Conservation (phyloP, 2,113 vertebrate species). For the Nothobranchius furzeri region DNA sequence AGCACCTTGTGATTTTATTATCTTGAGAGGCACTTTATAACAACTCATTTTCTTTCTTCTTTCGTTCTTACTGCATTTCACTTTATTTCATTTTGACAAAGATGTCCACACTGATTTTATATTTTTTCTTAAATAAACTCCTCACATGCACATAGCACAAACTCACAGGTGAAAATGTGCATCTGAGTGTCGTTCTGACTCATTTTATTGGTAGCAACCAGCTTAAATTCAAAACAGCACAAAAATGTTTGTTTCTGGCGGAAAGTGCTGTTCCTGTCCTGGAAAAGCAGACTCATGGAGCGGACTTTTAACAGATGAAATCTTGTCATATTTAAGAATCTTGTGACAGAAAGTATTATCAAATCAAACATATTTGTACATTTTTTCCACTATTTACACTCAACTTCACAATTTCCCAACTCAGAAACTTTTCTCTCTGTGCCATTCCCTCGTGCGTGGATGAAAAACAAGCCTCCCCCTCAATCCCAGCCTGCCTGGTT, state of each 20-base stretch:
- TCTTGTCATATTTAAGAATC: not conserved
- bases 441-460: not conserved
- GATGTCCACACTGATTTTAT: too few species aligned
- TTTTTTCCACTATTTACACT: not conserved
- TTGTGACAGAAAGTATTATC: not conserved
- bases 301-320: too few species aligned
- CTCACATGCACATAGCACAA: too few species aligned
- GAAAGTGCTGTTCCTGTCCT: too few species aligned
- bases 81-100: slow-evolving; percentile 36
- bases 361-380: not conserved
- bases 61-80: too few species aligned
- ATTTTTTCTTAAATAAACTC: too few species aligned
- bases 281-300: too few species aligned
- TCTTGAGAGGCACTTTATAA: too few species aligned
- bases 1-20: not conserved
- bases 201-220: not conserved
- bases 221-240: too few species aligned
- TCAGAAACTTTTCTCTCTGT: slow-evolving; percentile 12
- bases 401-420: not conserved
- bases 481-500: slow-evolving; percentile 1
- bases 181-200: not conserved
- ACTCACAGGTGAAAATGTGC: too few species aligned
- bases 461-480: slow-evolving; percentile 12
- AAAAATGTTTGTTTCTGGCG: too few species aligned
- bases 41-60: too few species aligned